These are phyloP conservation scores for Apostichopus leukothele DNA, from an alignment of 53 echinoderm and acorn worm species.

Conservation along the genomic window DNA sequence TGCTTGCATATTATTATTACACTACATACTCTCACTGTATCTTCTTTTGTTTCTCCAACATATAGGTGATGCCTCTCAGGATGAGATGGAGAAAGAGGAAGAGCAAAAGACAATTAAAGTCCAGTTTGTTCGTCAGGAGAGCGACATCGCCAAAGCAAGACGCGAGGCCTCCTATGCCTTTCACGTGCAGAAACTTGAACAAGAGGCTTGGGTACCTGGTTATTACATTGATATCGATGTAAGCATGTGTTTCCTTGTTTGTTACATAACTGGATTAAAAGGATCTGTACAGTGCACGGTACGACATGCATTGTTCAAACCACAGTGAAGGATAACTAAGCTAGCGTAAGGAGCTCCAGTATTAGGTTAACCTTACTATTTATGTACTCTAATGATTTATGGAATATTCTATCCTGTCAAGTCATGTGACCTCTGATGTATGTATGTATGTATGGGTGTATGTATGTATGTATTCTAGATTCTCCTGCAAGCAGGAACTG, in stretches of 20 bases:
- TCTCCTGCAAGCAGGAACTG: too few species aligned
- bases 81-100: slow-evolving; percentile 77
- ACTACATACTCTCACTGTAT: background rate
- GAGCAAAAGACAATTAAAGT: slow-evolving; percentile 92
- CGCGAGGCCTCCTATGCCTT: slow-evolving; percentile 81
- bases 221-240: slow-evolving; percentile 66
- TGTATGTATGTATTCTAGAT: too few species aligned
- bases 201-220: slow-evolving; percentile 75
- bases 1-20: background rate
- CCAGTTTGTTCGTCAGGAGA: slow-evolving; percentile 88
- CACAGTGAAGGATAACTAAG: too few species aligned
- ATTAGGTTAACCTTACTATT: too few species aligned
- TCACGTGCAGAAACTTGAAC: slow-evolving; percentile 72
- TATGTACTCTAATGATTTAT: too few species aligned
- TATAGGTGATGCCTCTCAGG: slow-evolving; percentile 80
- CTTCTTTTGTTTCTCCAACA: background rate
- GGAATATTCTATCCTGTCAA: too few species aligned
- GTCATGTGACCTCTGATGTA: too few species aligned
- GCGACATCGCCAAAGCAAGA: slow-evolving; percentile 92
- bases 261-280: too few species aligned
- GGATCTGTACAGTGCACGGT: too few species aligned
- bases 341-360: too few species aligned
- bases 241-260: slow-evolving; percentile 6
- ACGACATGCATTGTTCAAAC: too few species aligned
- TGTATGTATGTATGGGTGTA: too few species aligned